phyloP scores from a whole-genome alignment of 2,797 vertebrate genomes.

The Sebastes diploproa region DNA sequence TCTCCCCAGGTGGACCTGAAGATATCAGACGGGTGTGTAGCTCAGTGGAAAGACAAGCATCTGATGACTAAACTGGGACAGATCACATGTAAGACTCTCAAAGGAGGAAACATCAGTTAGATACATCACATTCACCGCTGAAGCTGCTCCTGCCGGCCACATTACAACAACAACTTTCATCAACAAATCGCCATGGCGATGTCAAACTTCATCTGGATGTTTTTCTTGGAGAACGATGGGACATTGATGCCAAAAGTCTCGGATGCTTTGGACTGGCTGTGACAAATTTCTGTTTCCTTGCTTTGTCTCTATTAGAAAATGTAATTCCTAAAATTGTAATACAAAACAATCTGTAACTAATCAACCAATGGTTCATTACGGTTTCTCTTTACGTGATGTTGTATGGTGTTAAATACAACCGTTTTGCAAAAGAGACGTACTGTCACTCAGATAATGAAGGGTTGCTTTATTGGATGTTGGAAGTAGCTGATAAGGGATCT shows the following conservation, averaged over 20 bases:
- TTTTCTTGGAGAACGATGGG: constrained; percentile 7
- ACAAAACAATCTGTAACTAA: constrained; percentile 1
- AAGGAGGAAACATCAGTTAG: constrained; percentile 94
- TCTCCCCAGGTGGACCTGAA: constrained; percentile 86
- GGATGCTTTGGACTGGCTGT: not conserved
- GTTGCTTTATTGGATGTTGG: not conserved
- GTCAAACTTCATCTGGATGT: constrained; percentile 23
- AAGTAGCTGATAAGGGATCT: constrained; percentile 7
- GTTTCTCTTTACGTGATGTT: not conserved
- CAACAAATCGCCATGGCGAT: constrained; percentile 21
- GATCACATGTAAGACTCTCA: constrained; percentile 93
- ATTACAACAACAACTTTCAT: not conserved
- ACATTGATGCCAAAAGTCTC: constrained; percentile 13
- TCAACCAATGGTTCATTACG: not conserved
- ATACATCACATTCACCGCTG: not conserved
- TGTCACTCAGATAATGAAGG: not conserved
- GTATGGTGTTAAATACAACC: not conserved
- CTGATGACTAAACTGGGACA: constrained; percentile 93
- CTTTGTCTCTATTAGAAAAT: not conserved
- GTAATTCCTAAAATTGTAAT: not conserved
- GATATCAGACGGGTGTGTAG: constrained; percentile 86
- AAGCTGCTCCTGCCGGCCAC: constrained; percentile 24
- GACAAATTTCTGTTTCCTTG: not conserved
- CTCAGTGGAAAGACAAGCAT: constrained; percentile 92
- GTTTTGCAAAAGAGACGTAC: not conserved